Evolutionary conservation across 2,113 vertebrate species (phyloP), one percentile per base, ranked within the genome.

Genomic region (Nasalis larvatus): DNA sequence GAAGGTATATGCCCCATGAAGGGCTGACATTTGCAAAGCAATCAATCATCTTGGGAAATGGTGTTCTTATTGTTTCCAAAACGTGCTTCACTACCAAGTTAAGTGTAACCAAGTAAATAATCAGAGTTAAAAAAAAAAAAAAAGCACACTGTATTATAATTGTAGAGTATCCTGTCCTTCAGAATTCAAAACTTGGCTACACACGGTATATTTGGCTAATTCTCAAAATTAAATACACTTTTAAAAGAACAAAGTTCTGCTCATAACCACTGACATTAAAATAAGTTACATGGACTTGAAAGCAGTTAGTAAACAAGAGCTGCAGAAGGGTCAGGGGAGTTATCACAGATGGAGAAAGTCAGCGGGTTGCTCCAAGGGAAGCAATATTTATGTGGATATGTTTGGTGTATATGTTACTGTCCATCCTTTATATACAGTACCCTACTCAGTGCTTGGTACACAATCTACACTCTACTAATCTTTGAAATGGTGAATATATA

Each of bases 161-260:
- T 47, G 17, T 37, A 68, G 10, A 76, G 13, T 60, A 63, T 60
- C 42, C n/a, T 83, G 35, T 90, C 37, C 52, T 93, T 84, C 77
- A 93, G 27, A 8, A 91, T 68, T 68, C 12, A 80, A 91, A 87
- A 74, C 63, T n/a, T 6, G 49, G 18, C 21, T 90, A 74, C 35
- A 86, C 56, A 32, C 42, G 45, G 27, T 74, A 76, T 85, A 74
- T 74, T 27, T 96, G 13, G 49, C 60, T 84, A 89, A 89, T 58
- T 74, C 47, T 42, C 37, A 56, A 89, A 81, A 45, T 92, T 7
- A 82, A 92, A 45, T 30, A 8, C 82, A 69, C 23, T 85, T 32
- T 89, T 89, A 37, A 94, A 89, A 89, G 77, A 96, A 80, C 37
- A 92, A 91, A 88, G 42, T 42, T 68, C 21, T 58, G 47, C 32